A percentile compares a stretch with the other conserved stretches of the same genome.
These are phyloP conservation scores for Cairina moschata DNA, from an alignment of 2,113 vertebrate species.

Conservation along the genomic window DNA sequence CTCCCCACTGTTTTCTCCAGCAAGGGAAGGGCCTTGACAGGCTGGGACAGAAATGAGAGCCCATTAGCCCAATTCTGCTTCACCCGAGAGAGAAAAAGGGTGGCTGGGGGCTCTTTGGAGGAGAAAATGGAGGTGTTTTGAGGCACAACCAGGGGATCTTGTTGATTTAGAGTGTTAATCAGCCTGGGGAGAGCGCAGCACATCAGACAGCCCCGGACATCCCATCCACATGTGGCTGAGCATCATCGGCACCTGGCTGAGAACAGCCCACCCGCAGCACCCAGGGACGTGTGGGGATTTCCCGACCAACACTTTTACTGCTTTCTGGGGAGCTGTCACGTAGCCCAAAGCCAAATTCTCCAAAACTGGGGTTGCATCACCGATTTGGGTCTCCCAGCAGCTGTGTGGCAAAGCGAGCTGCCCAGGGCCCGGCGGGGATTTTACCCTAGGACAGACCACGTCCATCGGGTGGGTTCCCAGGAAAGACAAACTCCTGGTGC, in stretches of 20 bases:
- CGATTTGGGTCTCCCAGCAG: background rate
- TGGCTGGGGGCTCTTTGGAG: background rate
- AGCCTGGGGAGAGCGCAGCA: background rate
- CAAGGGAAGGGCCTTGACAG: background rate
- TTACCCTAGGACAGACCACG: background rate
- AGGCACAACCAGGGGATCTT: background rate
- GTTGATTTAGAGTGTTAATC: background rate
- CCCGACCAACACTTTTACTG: background rate
- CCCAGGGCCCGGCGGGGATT: background rate
- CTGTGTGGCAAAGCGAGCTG: slow-evolving; percentile 15
- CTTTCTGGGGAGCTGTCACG: background rate
- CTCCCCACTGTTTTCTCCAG: background rate
- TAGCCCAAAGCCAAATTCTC: background rate
- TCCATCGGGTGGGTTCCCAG: background rate
- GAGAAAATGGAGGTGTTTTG: background rate
- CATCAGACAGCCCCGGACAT: background rate
- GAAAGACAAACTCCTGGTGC: background rate
- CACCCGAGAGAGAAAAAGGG: background rate
- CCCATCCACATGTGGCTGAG: background rate
- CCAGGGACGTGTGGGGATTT: background rate
- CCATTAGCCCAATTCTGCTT: background rate
- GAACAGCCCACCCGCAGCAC: background rate
- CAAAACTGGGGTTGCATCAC: background rate
- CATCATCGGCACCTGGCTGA: background rate
- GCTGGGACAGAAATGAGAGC: background rate